Conservation (phyloP, 30 jellyfish, hydroid and myxozoan genomes). For the Sanderia malayensis region DNA sequence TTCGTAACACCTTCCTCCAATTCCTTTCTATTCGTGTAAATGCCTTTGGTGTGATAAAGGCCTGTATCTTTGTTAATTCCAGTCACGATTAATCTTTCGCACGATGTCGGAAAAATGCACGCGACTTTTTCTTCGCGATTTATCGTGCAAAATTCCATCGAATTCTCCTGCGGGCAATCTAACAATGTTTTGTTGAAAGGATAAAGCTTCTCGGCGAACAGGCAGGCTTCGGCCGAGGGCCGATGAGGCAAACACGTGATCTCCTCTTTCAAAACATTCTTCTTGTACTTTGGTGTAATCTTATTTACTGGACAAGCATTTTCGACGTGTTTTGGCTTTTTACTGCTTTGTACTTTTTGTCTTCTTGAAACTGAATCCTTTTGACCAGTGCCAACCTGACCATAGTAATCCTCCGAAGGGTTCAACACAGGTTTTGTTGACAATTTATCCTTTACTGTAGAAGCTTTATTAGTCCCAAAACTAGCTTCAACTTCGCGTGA, state of each 20-base stretch:
- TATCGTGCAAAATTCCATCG: conserved; percentile 11
- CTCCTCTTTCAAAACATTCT: not conserved
- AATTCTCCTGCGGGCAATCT: conserved; percentile 8
- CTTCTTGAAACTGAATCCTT: too few species aligned
- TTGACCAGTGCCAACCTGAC: too few species aligned
- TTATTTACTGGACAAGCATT: conserved; percentile 27
- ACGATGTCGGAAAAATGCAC: conserved; percentile 15
- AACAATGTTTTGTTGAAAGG: conserved; percentile 8
- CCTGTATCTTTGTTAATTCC: conserved; percentile 18
- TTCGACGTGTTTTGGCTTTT: not conserved
- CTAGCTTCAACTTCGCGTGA: too few species aligned
- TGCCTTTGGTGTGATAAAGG: not conserved
- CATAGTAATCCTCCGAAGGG: too few species aligned
- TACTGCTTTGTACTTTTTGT: too few species aligned
- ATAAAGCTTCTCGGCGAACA: conserved; percentile 48
- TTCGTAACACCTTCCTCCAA: not conserved
- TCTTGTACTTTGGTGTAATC: not conserved
- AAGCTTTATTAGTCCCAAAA: too few species aligned
- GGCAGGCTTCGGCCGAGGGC: conserved; percentile 54
- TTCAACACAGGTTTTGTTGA: too few species aligned
- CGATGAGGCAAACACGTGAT: conserved; percentile 56
- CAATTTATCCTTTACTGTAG: too few species aligned
- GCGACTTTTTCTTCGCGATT: not conserved
- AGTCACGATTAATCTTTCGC: conserved; percentile 10
- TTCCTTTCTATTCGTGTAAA: not conserved